A percentile compares a stretch with the other conserved stretches of the same genome.
Conservation (phyloP, 2,797 vertebrate genomes). For the Dromococcyx pavoninus region DNA sequence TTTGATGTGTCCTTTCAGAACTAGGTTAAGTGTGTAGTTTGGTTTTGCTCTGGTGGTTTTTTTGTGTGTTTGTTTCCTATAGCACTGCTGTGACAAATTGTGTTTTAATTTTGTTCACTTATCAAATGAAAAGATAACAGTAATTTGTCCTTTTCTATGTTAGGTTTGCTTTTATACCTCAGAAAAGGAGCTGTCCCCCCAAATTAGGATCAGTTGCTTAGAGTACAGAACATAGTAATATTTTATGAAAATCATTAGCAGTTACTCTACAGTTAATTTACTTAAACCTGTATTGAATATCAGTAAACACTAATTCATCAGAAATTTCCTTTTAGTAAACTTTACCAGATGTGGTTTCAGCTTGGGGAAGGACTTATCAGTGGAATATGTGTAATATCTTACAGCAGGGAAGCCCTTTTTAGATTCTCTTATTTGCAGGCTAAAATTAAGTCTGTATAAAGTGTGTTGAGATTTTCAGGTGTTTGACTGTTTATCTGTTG, state of each 20-base stretch:
- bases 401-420: not conserved
- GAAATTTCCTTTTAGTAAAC: not conserved
- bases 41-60: slow-evolving; percentile 23
- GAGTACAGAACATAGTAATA: not conserved
- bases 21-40: slow-evolving; percentile 28
- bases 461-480: not conserved
- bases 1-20: slow-evolving; percentile 48
- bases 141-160: slow-evolving; percentile 21
- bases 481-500: not conserved
- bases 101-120: slow-evolving; percentile 62
- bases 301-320: not conserved
- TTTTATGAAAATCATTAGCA: slow-evolving; percentile 48
- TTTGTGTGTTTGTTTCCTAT: slow-evolving; percentile 45
- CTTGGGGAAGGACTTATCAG: not conserved
- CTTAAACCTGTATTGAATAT: slow-evolving; percentile 14
- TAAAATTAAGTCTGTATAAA: not conserved
- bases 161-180: slow-evolving; percentile 38
- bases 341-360: not conserved
- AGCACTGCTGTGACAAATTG: slow-evolving; percentile 38
- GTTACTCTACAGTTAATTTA: slow-evolving; percentile 30
- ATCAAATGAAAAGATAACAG: slow-evolving; percentile 35
- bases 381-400: not conserved
- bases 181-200: slow-evolving; percentile 1
- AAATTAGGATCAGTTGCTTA: slow-evolving; percentile 19
- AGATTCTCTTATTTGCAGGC: not conserved